Conservation (phyloP, 1,140 invertebrate genomes). For the Nasonia vitripennis region DNA sequence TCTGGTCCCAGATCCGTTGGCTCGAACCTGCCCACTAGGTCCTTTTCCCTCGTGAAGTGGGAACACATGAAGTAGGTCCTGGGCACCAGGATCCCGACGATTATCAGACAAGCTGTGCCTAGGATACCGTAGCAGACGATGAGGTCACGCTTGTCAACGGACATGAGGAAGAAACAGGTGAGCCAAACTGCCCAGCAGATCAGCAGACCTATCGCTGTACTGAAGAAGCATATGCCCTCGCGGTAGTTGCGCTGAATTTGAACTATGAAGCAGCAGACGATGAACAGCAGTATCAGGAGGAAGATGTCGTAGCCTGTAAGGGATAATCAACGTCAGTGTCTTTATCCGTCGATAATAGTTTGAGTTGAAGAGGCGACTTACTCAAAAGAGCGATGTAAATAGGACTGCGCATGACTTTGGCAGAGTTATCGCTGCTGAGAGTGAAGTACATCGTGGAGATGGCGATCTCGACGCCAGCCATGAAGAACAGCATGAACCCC, state of each 20-base stretch:
- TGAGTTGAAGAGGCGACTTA: conserved; percentile 49
- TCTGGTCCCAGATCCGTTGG: conserved; percentile 59
- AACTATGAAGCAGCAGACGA: conserved; percentile 75
- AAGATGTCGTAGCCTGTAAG: conserved; percentile 75
- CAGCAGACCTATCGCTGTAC: conserved; percentile 72
- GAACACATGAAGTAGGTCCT: conserved; percentile 78
- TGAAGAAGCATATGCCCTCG: conserved; percentile 78
- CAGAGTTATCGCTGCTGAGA: conserved; percentile 62
- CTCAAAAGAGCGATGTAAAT: conserved; percentile 66
- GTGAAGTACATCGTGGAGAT: conserved; percentile 71
- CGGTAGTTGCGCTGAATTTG: conserved; percentile 78
- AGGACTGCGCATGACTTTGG: conserved; percentile 59
- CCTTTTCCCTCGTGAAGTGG: conserved; percentile 66
- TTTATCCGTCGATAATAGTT: neutral
- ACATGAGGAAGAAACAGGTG: conserved; percentile 73
- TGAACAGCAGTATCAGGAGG: conserved; percentile 73
- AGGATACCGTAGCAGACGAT: conserved; percentile 73
- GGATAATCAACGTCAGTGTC: neutral
- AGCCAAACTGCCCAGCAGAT: conserved; percentile 76
- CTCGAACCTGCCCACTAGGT: conserved; percentile 58
- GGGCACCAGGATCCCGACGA: conserved; percentile 77
- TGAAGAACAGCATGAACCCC: conserved; percentile 76
- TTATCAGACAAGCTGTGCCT: conserved; percentile 73
- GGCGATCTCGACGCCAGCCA: conserved; percentile 75
- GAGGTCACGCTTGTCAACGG: conserved; percentile 70